These are phyloP conservation scores for Rotaria macrura DNA, from an alignment of 2,888 invertebrate genomes.

Conservation along the genomic window DNA sequence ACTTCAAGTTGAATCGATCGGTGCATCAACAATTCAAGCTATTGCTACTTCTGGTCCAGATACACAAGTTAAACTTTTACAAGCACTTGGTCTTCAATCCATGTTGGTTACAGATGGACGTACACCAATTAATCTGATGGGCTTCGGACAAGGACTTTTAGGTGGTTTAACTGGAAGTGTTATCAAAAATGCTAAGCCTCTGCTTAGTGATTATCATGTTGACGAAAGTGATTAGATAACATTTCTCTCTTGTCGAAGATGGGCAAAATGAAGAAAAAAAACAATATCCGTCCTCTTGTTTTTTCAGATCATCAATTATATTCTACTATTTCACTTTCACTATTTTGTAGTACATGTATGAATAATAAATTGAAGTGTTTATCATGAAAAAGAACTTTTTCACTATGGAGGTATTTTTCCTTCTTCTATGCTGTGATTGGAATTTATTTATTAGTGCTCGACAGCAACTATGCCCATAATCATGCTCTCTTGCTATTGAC, in stretches of 20 bases:
- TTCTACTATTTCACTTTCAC: neutral
- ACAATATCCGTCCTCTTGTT: neutral
- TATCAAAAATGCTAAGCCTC: neutral
- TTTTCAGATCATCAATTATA: neutral
- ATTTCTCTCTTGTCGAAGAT: neutral
- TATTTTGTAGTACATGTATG: neutral
- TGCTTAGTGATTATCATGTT: neutral
- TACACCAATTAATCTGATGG: slow-evolving; percentile 52
- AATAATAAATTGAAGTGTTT: neutral
- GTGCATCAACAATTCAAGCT: slow-evolving; percentile 46
- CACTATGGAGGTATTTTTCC: too few species aligned
- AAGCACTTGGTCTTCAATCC: slow-evolving; percentile 51
- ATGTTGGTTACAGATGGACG: slow-evolving; percentile 53
- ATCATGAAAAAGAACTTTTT: neutral
- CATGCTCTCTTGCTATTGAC: too few species aligned
- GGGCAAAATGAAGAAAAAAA: neutral
- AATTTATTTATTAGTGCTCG: too few species aligned
- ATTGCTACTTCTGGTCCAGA: slow-evolving; percentile 24
- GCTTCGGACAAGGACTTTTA: slow-evolving; percentile 51
- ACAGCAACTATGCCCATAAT: too few species aligned
- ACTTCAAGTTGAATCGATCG: slow-evolving; percentile 50
- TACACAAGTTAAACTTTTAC: slow-evolving; percentile 45
- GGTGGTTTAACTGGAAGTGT: slow-evolving; percentile 42
- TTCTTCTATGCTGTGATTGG: too few species aligned
- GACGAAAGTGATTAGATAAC: neutral